Base-by-base conservation (phyloP, 2,797 vertebrate genomes). In the Phrynocephalus forsythii region DNA sequence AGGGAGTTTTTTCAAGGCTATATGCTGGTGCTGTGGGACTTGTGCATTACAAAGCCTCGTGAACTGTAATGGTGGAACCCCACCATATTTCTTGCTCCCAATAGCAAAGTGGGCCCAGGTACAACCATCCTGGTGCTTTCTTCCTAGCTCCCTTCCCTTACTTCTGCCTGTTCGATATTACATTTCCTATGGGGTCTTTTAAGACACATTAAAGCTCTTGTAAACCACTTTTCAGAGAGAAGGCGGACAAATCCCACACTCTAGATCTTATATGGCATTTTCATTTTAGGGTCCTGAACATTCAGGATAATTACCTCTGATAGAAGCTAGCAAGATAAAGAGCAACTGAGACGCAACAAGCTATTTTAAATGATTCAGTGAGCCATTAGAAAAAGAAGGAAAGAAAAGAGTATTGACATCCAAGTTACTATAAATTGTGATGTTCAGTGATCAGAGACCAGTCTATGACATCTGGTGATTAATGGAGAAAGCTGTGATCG, bases 171-270 rank as follows among this genome's bases (percentile, higher is more conserved):
- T 63, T 63, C 20, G 60, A 18, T 18, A 63, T 63, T 63, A 63
- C 18, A 20, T 63, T 20, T 63, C 16, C 15, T 63, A 63, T 63
- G 11, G 15, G n/a, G 1, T 56, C 50, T 50, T 60, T 30, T 33
- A 26, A 73, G 20, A 18, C 16, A 56, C 2, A 6, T 75, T 75
- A 26, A 52, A 26, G 20, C 20, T 33, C 7, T 28, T 44, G 0
- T 50, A 1, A 0, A 0, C 0, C 0, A 1, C 0, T 6, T 33
- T 71, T 44, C n/a, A 11, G 0, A 3, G 0, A 0, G 28, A 71
- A 1, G 0, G 0, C 10, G 4, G 26, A 10, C 15, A 86, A 72
- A 0, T 1, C 44, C 22, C 6, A 2, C 11, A 1, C 4, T 73
- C 16, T 69, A n/a, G 22, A 26, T n/a, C 5, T 3, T 0, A 38